A percentile compares a stretch with the other conserved stretches of the same genome.
These are phyloP conservation scores for Osedax fenrisi DNA, from an alignment of 2,888 invertebrate genomes.

Conservation along the genomic window DNA sequence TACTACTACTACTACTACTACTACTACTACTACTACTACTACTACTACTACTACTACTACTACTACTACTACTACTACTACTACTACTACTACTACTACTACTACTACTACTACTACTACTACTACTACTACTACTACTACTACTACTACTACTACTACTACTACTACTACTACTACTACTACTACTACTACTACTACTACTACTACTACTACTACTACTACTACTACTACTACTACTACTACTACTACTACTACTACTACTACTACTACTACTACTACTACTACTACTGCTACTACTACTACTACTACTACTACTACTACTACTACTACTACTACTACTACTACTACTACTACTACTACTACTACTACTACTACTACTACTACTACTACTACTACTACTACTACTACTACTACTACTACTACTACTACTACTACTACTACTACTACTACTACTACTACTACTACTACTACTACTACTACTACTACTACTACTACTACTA, in stretches of 20 bases:
- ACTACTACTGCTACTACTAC: slow-evolving; percentile 31
- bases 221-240: slow-evolving; percentile 29
- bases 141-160: slow-evolving; percentile 33
- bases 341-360: slow-evolving; percentile 33
- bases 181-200: slow-evolving; percentile 30
- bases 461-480: slow-evolving; percentile 31
- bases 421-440: slow-evolving; percentile 30
- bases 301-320: slow-evolving; percentile 30
- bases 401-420: slow-evolving; percentile 31
- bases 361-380: slow-evolving; percentile 30
- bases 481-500: slow-evolving; percentile 30
- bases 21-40: slow-evolving; percentile 30
- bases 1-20: slow-evolving; percentile 33
- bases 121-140: slow-evolving; percentile 30
- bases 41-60: slow-evolving; percentile 31
- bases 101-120: slow-evolving; percentile 28
- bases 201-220: slow-evolving; percentile 32
- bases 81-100: slow-evolving; percentile 32
- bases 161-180: slow-evolving; percentile 32
- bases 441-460: slow-evolving; percentile 31
- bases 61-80: slow-evolving; percentile 32
- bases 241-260: slow-evolving; percentile 30
- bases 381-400: slow-evolving; percentile 31
- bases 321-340: slow-evolving; percentile 29
- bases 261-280: slow-evolving; percentile 33